Evolutionary conservation across 2,888 invertebrate genomes (phyloP), one percentile per base, ranked within the genome.

Genomic region (Tillus elongatus): DNA sequence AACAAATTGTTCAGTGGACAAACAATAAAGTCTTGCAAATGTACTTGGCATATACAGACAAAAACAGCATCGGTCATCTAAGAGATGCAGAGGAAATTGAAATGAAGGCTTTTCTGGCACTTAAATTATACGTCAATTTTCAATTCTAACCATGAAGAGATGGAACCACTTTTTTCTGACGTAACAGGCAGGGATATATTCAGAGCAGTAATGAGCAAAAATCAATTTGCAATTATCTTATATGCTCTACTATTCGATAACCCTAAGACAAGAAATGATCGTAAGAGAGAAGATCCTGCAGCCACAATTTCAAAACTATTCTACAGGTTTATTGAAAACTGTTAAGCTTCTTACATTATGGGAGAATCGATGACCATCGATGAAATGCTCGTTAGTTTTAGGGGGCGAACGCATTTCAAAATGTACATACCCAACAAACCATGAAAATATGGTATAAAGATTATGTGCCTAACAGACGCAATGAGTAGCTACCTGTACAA

Each of bases 371-470:
- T 45, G 13, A 51, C 49, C 2, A 16, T 51, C 4, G 52, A 51
- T 42, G 51, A 54, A 33, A 51, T 48, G 49, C 31, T 50, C 45
- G 47, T 47, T 45, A 2, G 19, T 9, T 44, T 47, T 35, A 15
- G 45, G 13, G 45, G 45, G 4, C 34, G 39, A 13, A 45, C 41
- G 26, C 15, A 12, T 10, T n/a, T n/a, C n/a, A n/a, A n/a, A n/a
- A n/a, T n/a, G 9, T 50, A 44, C 31, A 48, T 47, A 28, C 46
- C 50, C 10, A 39, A 36, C 14, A 50, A 53, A 43, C 53, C 53
- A 13, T 42, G 35, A 10, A 52, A 50, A 44, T 52, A 51, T 36
- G 52, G 54, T 10, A 35, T 51, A 19, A 51, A 50, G 32, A 35
- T 53, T 15, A 35, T 47, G 37, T 41, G 42, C 26, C 30, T 52